A percentile compares a stretch with the other conserved stretches of the same genome.
These are phyloP conservation scores for Aphrocallistes beatrix DNA, from an alignment of 37 sponge, comb jelly and placozoan species.

Conservation along the genomic window DNA sequence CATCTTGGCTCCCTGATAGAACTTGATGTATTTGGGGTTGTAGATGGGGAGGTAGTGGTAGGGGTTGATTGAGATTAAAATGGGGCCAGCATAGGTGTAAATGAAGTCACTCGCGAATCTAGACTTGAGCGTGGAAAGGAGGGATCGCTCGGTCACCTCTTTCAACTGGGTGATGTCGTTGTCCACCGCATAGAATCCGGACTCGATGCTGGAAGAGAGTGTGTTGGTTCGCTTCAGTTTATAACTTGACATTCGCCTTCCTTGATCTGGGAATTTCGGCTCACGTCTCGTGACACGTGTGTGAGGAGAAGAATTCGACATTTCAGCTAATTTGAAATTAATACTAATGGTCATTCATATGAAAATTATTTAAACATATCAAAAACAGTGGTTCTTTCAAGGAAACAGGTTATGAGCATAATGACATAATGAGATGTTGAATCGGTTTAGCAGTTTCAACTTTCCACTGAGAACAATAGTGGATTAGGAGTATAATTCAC, in stretches of 20 bases:
- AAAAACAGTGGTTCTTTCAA: background rate
- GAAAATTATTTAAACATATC: background rate
- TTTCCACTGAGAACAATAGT: slow-evolving; percentile 9
- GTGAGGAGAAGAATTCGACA: background rate
- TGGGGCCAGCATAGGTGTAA: slow-evolving; percentile 90
- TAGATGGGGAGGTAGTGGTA: slow-evolving; percentile 73
- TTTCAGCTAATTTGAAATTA: background rate
- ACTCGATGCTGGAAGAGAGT: slow-evolving; percentile 1
- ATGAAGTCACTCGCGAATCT: slow-evolving; percentile 70
- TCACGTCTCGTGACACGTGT: background rate
- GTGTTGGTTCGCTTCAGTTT: background rate
- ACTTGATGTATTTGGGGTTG: slow-evolving; percentile 67
- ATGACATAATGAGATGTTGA: background rate
- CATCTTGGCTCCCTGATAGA: slow-evolving; percentile 47
- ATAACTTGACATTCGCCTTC: background rate
- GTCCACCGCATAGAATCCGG: background rate
- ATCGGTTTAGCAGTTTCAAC: background rate
- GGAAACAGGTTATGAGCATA: slow-evolving; percentile 11
- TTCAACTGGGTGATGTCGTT: slow-evolving; percentile 67
- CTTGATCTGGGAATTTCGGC: background rate
- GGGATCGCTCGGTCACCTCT: slow-evolving; percentile 66
- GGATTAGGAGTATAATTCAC: background rate
- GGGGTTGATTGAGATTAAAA: slow-evolving; percentile 82
- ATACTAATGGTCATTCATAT: background rate
- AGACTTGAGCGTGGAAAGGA: slow-evolving; percentile 54